Evolutionary conservation across 2,888 invertebrate genomes (phyloP), one percentile per base, ranked within the genome.

Genomic region (Calliopum simillimum): DNA sequence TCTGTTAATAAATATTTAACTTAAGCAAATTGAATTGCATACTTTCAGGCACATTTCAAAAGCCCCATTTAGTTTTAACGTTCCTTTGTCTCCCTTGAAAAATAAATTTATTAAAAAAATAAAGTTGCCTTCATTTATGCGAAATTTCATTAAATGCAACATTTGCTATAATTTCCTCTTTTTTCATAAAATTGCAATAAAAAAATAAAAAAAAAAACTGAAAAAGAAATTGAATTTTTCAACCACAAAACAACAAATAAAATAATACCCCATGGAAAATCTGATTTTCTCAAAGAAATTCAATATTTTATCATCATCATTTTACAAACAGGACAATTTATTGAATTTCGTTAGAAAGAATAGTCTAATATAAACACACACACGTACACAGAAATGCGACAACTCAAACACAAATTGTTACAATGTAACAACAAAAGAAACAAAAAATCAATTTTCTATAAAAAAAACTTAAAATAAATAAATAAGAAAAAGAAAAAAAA

Each of bases 361-460:
- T 65, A 59, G 33, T 44, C 65, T 58, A 59, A 69, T 51, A 61
- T 16, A 47, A 13, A 65, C 21, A 44, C 14, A 69, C 56, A 68
- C 49, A n/a, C 6, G 47, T n/a, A 21, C 33, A 47, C 21, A 62
- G 25, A 46, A 47, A 47, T 33, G 53, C 61, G 41, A 41, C 21
- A 5, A 51, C 14, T 49, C 19, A 8, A 56, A 21, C 43, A 69
- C 58, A 58, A 61, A 58, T 25, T 69, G 53, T 58, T 53, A 56
- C 68, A n/a, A 61, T 25, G 56, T 23, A 46, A 59, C 33, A 62
- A 21, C 61, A 56, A 58, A 4, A 59, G 66, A 76, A 77, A 79
- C 75, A 80, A 78, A 77, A 78, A 79, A 80, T 79, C 77, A 79
- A 80, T 80, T 78, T 76, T 71, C 71, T 65, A 69, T 47, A 44